Conservation (phyloP, 2,888 invertebrate species). For the Scrobipalpa costella region DNA sequence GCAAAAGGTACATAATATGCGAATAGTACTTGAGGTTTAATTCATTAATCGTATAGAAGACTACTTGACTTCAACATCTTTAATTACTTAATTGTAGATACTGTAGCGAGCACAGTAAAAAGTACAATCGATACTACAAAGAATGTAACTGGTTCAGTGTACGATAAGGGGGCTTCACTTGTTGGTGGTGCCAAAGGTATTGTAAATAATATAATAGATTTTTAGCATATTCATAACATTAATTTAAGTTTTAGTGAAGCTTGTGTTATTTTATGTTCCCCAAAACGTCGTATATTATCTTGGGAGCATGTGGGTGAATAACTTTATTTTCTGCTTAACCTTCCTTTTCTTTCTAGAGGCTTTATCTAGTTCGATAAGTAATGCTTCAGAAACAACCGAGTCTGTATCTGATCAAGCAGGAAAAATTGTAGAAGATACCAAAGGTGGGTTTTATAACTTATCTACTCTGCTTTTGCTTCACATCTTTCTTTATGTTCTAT, state of each 20-base stretch:
- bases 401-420: conserved; percentile 7
- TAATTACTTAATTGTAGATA: conserved; percentile 40
- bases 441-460: conserved; percentile 7
- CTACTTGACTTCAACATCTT: too few species aligned
- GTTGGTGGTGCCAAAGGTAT: conserved; percentile 36
- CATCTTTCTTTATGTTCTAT: conserved; percentile 35
- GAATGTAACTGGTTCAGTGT: conserved; percentile 49
- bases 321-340: conserved; percentile 39
- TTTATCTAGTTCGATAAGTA: conserved; percentile 36
- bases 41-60: too few species aligned
- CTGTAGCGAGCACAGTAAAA: conserved; percentile 33
- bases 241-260: background rate
- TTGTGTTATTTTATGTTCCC: conserved; percentile 10
- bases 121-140: conserved; percentile 50
- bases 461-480: conserved; percentile 15
- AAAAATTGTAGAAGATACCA: background rate
- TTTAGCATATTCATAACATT: background rate
- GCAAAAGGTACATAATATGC: conserved; percentile 47
- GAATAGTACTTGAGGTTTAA: too few species aligned
- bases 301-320: conserved; percentile 46
- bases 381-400: conserved; percentile 31
- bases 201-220: background rate
- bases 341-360: conserved; percentile 41
- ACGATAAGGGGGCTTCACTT: conserved; percentile 53
- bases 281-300: conserved; percentile 26